Percentiles rank a stretch among this genome's conserved stretches.
Evolutionary conservation across 2,888 invertebrate species (phyloP).

Genomic region (Fragum fragum): DNA sequence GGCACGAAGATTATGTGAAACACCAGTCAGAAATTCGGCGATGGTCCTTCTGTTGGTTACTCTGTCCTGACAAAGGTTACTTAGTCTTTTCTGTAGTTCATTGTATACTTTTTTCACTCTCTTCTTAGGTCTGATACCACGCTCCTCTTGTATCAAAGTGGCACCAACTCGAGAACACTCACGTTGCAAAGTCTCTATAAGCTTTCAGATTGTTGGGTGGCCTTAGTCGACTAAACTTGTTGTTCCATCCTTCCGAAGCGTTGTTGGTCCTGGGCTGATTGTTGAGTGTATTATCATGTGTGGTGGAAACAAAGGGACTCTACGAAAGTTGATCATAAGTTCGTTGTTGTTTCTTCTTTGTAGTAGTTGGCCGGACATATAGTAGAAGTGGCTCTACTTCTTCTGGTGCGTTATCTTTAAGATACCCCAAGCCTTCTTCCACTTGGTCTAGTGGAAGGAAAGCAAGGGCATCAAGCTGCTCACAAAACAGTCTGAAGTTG

Average conservation of each 20-base stretch:
- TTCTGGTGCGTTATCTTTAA: conserved; percentile 15
- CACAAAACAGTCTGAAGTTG: conserved; percentile 14
- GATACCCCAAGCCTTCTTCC: conserved; percentile 5
- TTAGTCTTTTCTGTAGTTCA: conserved; percentile 20
- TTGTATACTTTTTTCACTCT: conserved; percentile 22
- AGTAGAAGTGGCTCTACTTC: conserved; percentile 13
- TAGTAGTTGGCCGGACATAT: conserved; percentile 25
- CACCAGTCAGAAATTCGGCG: conserved; percentile 9
- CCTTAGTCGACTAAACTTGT: conserved; percentile 20
- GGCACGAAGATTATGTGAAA: background rate
- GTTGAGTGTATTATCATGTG: conserved; percentile 1
- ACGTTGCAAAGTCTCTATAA: conserved; percentile 11
- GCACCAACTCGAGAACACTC: conserved; percentile 23
- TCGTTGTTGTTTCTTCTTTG: conserved; percentile 13
- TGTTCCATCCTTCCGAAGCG: conserved; percentile 21
- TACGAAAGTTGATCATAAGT: conserved; percentile 6
- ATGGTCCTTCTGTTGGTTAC: background rate
- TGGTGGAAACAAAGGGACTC: background rate
- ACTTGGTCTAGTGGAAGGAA: conserved; percentile 26
- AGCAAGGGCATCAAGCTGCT: conserved; percentile 16
- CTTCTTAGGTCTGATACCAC: conserved; percentile 29
- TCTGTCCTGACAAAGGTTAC: conserved; percentile 28
- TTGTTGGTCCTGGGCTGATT: conserved; percentile 11
- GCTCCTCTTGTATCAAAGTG: conserved; percentile 9
- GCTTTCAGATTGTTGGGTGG: conserved; percentile 17